Base-by-base conservation (phyloP, 2,888 invertebrate genomes). In the Eupithecia pulchellata region DNA sequence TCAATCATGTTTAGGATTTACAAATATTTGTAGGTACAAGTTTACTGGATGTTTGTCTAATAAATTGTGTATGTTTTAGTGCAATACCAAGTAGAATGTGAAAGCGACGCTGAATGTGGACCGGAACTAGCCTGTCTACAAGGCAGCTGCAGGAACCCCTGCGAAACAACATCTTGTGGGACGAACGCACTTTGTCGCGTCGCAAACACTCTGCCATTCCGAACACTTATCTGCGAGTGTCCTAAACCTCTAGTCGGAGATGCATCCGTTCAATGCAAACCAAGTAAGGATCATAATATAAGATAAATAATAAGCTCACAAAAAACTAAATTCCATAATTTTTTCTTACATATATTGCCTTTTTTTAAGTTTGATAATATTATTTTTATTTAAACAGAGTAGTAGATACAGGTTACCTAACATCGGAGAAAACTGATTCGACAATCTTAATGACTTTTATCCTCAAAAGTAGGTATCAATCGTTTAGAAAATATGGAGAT, bases 221-320 rank as follows among this genome's bases (percentile, higher is more conserved):
- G 98, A 79, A 98, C 98, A 9, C 97, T 98, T 96, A 96, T 97
- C 72, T 98, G 98, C 87, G 96, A 97, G 84, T 98, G 98, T 85
- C 95, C 97, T 74, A 96, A 96, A 72, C 98, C 98, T 74, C 97
- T 96, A 81, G 95, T 97, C 78, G 98, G 98, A 77, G 98, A 98
- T 88, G 98, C 98, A 13, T 97, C 98, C 79, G 95, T 97, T 75
- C 96, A 97, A 88, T 98, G 98, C 88, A 95, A 95, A 84, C 95
- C 95, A 93, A 97, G 98, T 98, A 95, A 94, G 94, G 20, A 29
- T 29, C 29, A 57, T 4, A 17, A 57, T 47, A 8, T n/a, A n/a
- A n/a, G n/a, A n/a, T n/a, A 57, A 57, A 25, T 11, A 34, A 34
- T 36, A 34, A 34, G 32, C 8, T 57, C 20, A 57, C 13, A 29